Evolutionary conservation across 1,140 invertebrate species (phyloP).

Genomic region (Wasmannia auropunctata): DNA sequence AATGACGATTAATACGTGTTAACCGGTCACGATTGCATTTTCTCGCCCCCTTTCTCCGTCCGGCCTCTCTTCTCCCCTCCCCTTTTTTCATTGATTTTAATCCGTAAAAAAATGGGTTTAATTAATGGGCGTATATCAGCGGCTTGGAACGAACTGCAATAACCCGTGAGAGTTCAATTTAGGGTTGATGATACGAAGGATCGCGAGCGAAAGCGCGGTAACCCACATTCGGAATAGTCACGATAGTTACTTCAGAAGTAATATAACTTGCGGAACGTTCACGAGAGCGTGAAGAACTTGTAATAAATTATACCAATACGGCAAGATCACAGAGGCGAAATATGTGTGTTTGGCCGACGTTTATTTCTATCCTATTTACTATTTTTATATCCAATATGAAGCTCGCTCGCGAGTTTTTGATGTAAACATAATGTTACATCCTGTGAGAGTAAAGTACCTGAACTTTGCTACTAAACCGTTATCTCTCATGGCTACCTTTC

Average conservation of each 20-base stretch:
- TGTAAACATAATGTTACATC: constrained; percentile 55
- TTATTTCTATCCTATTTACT: constrained; percentile 10
- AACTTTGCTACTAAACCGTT: constrained; percentile 47
- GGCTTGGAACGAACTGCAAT: constrained; percentile 24
- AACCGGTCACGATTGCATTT: constrained; percentile 26
- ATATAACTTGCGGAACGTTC: constrained; percentile 52
- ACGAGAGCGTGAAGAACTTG: constrained; percentile 16
- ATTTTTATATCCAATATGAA: constrained; percentile 31
- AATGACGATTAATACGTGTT: constrained; percentile 39
- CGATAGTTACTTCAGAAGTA: constrained; percentile 51
- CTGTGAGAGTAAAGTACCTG: not conserved
- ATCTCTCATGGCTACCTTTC: constrained; percentile 26
- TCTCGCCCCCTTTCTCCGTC: not conserved
- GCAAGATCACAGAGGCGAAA: not conserved
- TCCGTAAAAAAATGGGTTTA: constrained; percentile 50
- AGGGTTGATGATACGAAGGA: constrained; percentile 47
- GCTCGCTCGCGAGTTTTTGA: constrained; percentile 27
- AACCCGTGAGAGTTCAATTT: constrained; percentile 50
- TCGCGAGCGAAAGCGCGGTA: constrained; percentile 41
- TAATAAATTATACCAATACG: constrained; percentile 47
- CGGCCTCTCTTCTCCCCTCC: not conserved
- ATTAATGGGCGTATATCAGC: constrained; percentile 56
- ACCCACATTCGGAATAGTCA: constrained; percentile 52
- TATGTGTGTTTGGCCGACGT: constrained; percentile 15
- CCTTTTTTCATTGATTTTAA: constrained; percentile 21